These are phyloP conservation scores for Acropora tenuis DNA, from an alignment of 64 coral and sea anemone genomes.

Conservation along the genomic window DNA sequence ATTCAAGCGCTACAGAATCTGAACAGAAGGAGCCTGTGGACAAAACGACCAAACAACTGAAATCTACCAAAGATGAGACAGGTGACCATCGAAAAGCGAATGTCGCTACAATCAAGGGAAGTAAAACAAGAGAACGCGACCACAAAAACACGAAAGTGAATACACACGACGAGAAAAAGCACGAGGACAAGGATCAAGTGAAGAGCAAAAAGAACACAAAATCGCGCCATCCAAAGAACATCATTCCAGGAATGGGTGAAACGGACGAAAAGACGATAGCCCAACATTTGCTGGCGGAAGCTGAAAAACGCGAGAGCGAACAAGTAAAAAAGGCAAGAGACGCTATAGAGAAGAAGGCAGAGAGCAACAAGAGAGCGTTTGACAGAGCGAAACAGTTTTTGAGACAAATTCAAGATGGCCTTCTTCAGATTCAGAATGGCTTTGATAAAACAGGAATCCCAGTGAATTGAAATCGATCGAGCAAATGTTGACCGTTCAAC, in stretches of 20 bases:
- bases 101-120: not conserved
- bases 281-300: not conserved
- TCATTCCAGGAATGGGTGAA: not conserved
- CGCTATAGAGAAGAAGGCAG: conserved; percentile 18
- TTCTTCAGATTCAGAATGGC: conserved; percentile 6
- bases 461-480: not conserved
- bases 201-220: not conserved
- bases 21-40: not conserved
- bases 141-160: not conserved
- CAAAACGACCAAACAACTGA: not conserved
- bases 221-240: not conserved
- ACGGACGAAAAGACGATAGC: not conserved
- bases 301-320: not conserved
- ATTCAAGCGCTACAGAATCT: not conserved
- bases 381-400: conserved; percentile 10
- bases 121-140: not conserved
- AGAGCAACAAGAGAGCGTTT: conserved; percentile 5
- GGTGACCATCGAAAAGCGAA: not conserved
- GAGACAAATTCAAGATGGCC: not conserved
- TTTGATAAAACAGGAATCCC: not conserved
- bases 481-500: too few species aligned
- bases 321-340: conserved; percentile 22
- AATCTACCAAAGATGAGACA: not conserved
- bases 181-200: not conserved
- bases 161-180: not conserved